These are phyloP conservation scores for Antennarius maculatus DNA, from an alignment of 2,797 vertebrate genomes.

Conservation along the genomic window DNA sequence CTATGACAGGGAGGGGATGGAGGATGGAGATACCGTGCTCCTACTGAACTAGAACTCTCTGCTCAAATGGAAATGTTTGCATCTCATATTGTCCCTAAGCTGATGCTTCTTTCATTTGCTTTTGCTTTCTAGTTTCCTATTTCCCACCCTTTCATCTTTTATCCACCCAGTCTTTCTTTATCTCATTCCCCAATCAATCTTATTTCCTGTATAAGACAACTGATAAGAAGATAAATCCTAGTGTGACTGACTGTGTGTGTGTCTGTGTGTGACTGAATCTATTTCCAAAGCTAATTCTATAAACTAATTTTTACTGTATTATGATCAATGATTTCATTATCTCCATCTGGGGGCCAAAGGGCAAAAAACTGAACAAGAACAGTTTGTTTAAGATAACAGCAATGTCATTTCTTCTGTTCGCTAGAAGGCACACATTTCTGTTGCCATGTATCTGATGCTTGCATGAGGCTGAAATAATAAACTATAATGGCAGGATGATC, in stretches of 20 bases:
- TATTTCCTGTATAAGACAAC: constrained; percentile 27
- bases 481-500: background rate
- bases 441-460: too few relatives aligned
- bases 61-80: background rate
- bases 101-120: constrained; percentile 27
- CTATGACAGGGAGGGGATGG: constrained; percentile 30
- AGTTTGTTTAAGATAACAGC: constrained; percentile 10
- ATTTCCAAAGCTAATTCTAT: background rate
- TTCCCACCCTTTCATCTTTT: constrained; percentile 24
- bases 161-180: constrained; percentile 12
- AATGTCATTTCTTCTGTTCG: constrained; percentile 3
- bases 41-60: constrained; percentile 6
- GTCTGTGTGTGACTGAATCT: background rate
- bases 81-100: constrained; percentile 8
- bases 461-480: too few relatives aligned
- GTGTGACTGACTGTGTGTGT: constrained; percentile 24
- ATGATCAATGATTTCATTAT: constrained; percentile 5
- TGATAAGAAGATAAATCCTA: constrained; percentile 38
- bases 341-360: background rate
- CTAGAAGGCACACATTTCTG: background rate
- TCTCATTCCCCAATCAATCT: constrained; percentile 19
- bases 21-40: background rate
- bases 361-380: constrained; percentile 11
- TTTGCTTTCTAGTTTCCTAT: constrained; percentile 22
- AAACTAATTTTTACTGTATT: background rate